These are phyloP conservation scores for Drosophila takahashii DNA, from an alignment of 1,140 invertebrate species.

Conservation along the genomic window DNA sequence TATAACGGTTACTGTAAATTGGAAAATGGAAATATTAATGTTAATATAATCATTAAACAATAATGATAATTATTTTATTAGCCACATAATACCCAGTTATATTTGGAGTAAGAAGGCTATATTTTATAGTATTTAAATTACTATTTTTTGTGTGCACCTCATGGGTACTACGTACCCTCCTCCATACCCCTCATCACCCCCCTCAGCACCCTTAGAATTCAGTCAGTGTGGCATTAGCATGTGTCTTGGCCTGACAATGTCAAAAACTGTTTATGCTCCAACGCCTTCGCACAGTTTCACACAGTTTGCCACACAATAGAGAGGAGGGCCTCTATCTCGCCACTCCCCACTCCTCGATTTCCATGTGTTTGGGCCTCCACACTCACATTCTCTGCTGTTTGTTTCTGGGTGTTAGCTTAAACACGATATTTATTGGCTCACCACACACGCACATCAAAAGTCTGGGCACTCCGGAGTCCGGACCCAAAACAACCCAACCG, in stretches of 20 bases:
- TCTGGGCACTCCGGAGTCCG: background rate
- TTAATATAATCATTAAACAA: too few species aligned
- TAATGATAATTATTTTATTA: too few species aligned
- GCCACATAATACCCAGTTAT: too few species aligned
- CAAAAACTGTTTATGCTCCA: conserved; percentile 80
- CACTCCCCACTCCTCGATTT: background rate
- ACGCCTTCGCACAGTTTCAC: conserved; percentile 76
- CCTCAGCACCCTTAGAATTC: background rate
- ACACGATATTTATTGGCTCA: conserved; percentile 80
- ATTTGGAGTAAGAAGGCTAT: too few species aligned
- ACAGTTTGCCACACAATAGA: conserved; percentile 74
- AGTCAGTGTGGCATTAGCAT: conserved; percentile 66
- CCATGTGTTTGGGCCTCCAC: conserved; percentile 36
- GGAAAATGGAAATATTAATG: too few species aligned
- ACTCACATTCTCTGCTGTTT: conserved; percentile 47
- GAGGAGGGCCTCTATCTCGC: conserved; percentile 2
- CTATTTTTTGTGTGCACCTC: background rate
- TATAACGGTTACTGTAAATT: too few species aligned
- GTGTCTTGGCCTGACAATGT: conserved; percentile 79
- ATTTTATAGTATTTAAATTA: too few species aligned
- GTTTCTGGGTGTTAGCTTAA: conserved; percentile 75
- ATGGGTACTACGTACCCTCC: background rate
- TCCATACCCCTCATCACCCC: background rate
- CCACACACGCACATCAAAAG: conserved; percentile 38
- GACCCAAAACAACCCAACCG: conserved; percentile 9